These are phyloP conservation scores for Pelodiscus sinensis DNA, from an alignment of 2,113 vertebrate species.

Conservation along the genomic window DNA sequence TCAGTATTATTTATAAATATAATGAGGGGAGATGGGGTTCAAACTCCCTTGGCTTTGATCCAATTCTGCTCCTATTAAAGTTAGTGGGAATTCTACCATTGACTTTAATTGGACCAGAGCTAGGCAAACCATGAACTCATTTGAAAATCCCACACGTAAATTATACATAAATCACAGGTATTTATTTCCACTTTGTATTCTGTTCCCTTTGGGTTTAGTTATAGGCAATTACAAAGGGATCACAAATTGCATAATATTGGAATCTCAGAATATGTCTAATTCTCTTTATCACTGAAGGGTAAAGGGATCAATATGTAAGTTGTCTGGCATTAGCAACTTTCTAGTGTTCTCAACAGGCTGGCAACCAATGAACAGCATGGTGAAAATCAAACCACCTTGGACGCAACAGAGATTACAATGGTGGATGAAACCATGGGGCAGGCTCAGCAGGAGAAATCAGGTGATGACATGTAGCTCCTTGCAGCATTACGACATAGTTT, in stretches of 20 bases:
- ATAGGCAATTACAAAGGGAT: not conserved
- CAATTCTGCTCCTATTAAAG: not conserved
- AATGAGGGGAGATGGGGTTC: not conserved
- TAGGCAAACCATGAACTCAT: not conserved
- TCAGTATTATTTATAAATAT: not conserved
- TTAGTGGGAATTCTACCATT: not conserved
- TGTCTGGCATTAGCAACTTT: not conserved
- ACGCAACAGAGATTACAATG: not conserved
- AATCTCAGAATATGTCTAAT: not conserved
- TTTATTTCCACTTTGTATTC: not conserved
- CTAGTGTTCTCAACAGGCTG: slow-evolving; percentile 51
- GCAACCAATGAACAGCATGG: slow-evolving; percentile 48
- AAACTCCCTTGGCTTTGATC: not conserved
- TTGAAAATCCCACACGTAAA: not conserved
- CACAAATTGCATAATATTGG: not conserved
- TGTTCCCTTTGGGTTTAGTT: not conserved
- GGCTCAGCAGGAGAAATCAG: not conserved
- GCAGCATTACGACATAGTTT: not conserved
- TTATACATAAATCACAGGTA: not conserved
- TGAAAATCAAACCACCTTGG: slow-evolving; percentile 64
- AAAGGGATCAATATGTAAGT: not conserved
- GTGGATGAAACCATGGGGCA: not conserved
- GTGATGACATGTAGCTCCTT: not conserved
- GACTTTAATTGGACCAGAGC: not conserved
- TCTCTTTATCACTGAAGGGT: not conserved